Base-by-base conservation (phyloP, 1,140 invertebrate species). In the Scaptomyza montana region DNA sequence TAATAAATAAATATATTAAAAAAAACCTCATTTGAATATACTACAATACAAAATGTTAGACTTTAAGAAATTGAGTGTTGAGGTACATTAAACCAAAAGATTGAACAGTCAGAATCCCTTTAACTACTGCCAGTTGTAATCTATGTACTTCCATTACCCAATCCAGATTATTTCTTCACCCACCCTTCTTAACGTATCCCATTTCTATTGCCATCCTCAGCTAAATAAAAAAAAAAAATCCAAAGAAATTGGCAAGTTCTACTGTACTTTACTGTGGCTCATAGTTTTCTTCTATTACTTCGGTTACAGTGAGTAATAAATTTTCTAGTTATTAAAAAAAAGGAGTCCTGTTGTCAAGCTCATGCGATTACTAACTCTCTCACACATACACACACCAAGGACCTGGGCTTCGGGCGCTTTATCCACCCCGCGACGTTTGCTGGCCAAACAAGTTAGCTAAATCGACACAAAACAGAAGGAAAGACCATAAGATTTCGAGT, bases 351-450 rank as follows among this genome's bases (percentile, higher is more conserved):
- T 72, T 72, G 63, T 50, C 64, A 73, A 68, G 70, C 56, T 50
- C 56, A 53, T 51, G 21, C 59, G 19, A 50, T 66, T 57, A 53
- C 55, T 50, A 16, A 46, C 19, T 49, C 39, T 49, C 59, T 53
- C 41, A 77, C 69, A 47, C 49, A 51, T 1, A 51, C 25, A 33
- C 28, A 19, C 43, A 28, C 8, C 13, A 56, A 46, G 46, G 56
- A 60, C 21, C 54, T 54, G 7, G 30, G 33, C 66, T 62, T 50
- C 61, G 45, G 45, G 82, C 63, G 82, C 33, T 60, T 85, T 84
- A 6, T 89, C 84, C 84, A 89, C 84, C 84, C 84, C 85, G 84
- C 79, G 74, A 66, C 51, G 84, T 89, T 84, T 89, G 84, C 59
- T 77, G 85, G 85, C 63, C 61, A 79, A 87, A 87, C 80, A 89